phyloP scores from a whole-genome alignment of 1,140 invertebrate species.

The Sipha flava region DNA sequence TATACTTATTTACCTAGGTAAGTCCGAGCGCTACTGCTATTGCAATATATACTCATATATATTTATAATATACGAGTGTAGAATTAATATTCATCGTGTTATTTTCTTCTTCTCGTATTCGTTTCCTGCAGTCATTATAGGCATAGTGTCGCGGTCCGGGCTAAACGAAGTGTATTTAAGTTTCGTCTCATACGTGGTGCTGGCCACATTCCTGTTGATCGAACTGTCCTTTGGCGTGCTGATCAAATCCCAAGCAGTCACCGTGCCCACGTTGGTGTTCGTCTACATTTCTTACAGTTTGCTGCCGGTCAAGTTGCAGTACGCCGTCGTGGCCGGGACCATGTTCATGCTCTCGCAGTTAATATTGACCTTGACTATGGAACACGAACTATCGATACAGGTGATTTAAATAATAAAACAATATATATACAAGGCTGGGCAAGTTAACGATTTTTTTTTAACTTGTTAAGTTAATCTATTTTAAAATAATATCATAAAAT shows the following conservation, averaged over 20 bases:
- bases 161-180: conserved; percentile 82
- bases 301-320: conserved; percentile 70
- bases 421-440: too few relatives aligned
- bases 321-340: conserved; percentile 64
- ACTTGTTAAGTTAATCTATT: too few relatives aligned
- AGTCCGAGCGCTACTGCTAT: background rate
- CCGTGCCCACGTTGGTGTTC: conserved; percentile 54
- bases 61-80: too few relatives aligned
- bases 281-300: conserved; percentile 82
- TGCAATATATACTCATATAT: too few relatives aligned
- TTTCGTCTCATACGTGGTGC: conserved; percentile 68
- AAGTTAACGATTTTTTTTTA: too few relatives aligned
- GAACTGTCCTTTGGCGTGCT: conserved; percentile 47
- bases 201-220: conserved; percentile 60
- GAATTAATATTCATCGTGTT: background rate
- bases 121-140: conserved; percentile 55
- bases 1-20: conserved; percentile 34
- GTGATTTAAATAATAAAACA: background rate
- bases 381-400: conserved; percentile 1
- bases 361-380: conserved; percentile 37
- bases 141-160: conserved; percentile 65
- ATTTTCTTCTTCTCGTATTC: background rate
- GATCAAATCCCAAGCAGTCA: conserved; percentile 29
- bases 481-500: too few relatives aligned
- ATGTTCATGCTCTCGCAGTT: conserved; percentile 61